phyloP scores from a whole-genome alignment of 2,888 invertebrate genomes.

The Chelonus formosanus region DNA sequence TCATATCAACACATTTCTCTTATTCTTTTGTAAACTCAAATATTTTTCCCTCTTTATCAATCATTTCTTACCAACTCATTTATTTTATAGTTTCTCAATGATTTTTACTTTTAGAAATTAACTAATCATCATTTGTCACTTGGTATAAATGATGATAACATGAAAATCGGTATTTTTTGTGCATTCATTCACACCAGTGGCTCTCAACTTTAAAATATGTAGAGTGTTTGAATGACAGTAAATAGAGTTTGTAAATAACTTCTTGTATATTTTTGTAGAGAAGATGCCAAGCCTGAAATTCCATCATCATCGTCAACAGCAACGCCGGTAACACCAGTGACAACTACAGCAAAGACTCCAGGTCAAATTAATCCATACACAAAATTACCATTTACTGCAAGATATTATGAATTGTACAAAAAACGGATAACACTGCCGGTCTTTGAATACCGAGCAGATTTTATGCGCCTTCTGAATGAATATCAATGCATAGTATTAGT shows the following conservation, averaged over 20 bases:
- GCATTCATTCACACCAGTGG: conserved; percentile 40
- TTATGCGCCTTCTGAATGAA: conserved; percentile 90
- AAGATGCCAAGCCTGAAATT: conserved; percentile 54
- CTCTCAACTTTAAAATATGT: conserved; percentile 36
- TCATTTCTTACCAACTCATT: background rate
- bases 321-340: conserved; percentile 50
- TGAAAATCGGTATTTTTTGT: background rate
- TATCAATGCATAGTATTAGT: conserved; percentile 96
- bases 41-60: conserved; percentile 1
- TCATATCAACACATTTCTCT: background rate
- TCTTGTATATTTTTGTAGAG: conserved; percentile 41
- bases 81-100: no score
- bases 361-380: conserved; percentile 78
- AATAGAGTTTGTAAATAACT: no score
- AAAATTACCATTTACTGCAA: conserved; percentile 84
- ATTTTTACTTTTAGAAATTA: no score
- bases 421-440: conserved; percentile 94
- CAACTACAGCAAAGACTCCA: conserved; percentile 58
- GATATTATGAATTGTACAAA: conserved; percentile 87
- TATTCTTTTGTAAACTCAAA: background rate
- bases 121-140: no score
- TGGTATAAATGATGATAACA: no score
- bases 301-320: conserved; percentile 51
- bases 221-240: background rate
- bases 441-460: conserved; percentile 97